Evolutionary conservation across 2,113 vertebrate genomes (phyloP), one percentile per base, ranked within the genome.

Genomic region (Dendropsophus ebraccatus): DNA sequence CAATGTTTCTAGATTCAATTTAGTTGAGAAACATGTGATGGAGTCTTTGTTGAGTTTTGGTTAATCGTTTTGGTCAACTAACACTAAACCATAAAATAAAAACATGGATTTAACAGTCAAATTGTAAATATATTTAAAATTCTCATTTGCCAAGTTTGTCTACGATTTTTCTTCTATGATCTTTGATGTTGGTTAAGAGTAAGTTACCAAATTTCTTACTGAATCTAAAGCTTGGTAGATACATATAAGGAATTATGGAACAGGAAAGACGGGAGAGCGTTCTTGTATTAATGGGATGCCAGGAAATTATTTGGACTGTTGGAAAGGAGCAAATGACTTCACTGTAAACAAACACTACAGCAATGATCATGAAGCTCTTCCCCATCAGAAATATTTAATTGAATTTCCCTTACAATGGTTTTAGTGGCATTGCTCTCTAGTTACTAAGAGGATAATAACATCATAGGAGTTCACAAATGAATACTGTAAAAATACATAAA

Each of bases 301-400:
- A 80, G 56, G 77, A 60, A 86, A 74, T 81, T 45, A 75, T 87
- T 82, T 50, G 30, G 47, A 77, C 30, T 25, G 41, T 52, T 65
- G 58, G 21, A 45, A 50, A 35, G 49, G 41, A 49, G 45, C 45
- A 32, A 41, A 81, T 72, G 35, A 70, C 19, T 23, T 49, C 52
- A 28, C 5, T 60, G 77, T 81, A 45, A 52, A 83, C 62, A 83
- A 50, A 83, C 50, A 56, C 30, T 50, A 17, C 25, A n/a, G 30
- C 45, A 50, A 67, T 50, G 12, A 30, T 69, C 80, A 70, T 21
- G 25, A n/a, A 19, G 37, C 62, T 49, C 80, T 50, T 32, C 49
- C 72, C 41, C 72, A 50, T 54, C 25, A 21, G 28, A 67, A 69
- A 37, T 35, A 35, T 37, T 17, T 69, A 37, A 50, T 70, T 67